Evolutionary conservation across 2,113 vertebrate species (phyloP).

Genomic region (Terrapene triunguis): DNA sequence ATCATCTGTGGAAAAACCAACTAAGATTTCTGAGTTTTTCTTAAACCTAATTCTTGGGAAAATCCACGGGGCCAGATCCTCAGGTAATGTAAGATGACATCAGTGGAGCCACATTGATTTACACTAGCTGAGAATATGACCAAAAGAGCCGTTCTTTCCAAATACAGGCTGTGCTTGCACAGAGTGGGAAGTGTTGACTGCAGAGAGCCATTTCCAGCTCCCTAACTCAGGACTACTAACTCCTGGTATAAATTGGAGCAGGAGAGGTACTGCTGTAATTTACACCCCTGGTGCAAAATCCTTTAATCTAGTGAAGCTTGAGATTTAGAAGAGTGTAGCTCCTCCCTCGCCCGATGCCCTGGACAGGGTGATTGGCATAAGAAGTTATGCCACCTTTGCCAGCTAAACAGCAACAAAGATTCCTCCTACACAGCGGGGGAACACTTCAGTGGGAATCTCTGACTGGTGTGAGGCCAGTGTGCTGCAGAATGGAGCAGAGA

Average conservation of each 20-base stretch:
- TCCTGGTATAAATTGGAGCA: background rate
- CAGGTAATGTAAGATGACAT: background rate
- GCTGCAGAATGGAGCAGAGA: background rate
- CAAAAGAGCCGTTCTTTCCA: background rate
- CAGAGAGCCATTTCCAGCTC: background rate
- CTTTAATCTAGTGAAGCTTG: background rate
- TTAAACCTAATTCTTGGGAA: background rate
- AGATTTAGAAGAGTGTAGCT: background rate
- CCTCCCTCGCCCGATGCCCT: background rate
- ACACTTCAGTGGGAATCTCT: background rate
- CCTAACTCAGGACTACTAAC: background rate
- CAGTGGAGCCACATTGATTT: background rate
- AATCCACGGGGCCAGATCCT: background rate
- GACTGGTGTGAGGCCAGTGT: background rate
- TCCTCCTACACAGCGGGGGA: background rate
- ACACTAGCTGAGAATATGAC: background rate
- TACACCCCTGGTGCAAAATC: background rate
- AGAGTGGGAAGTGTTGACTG: background rate
- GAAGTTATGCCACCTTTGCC: background rate
- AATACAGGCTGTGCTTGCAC: background rate
- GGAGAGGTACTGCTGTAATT: background rate
- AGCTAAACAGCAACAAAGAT: background rate
- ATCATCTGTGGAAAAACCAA: background rate
- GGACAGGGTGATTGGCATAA: background rate
- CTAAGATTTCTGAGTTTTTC: background rate